Conservation (phyloP, 2,888 invertebrate species). For the Caenorhabditis plicata region DNA sequence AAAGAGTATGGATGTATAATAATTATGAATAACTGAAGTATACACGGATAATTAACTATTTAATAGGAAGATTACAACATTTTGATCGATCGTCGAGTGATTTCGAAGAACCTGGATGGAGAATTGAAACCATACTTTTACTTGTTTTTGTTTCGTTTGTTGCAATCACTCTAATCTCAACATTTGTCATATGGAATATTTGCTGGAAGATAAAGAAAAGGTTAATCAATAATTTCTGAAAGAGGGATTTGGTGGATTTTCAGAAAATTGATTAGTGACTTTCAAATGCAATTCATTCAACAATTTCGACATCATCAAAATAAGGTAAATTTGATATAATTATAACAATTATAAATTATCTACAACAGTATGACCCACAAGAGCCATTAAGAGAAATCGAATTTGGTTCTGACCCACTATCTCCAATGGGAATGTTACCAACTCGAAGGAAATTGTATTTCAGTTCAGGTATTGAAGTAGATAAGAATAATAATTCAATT, state of each 20-base stretch:
- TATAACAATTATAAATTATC: neutral
- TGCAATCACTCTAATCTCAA: conserved; percentile 7
- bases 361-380: conserved; percentile 4
- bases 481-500: too few relatives aligned
- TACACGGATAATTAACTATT: too few relatives aligned
- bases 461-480: conserved; percentile 12
- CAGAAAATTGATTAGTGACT: conserved; percentile 50
- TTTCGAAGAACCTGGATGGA: conserved; percentile 9
- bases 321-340: conserved; percentile 9
- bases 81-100: conserved; percentile 1
- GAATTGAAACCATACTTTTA: conserved; percentile 8
- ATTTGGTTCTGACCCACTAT: too few relatives aligned
- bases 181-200: conserved; percentile 27
- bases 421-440: too few relatives aligned
- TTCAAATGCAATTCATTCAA: conserved; percentile 61
- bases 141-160: conserved; percentile 4
- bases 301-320: conserved; percentile 39
- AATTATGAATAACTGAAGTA: too few relatives aligned
- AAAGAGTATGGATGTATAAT: too few relatives aligned
- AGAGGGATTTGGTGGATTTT: neutral
- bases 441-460: conserved; percentile 24
- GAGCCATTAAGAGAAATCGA: too few relatives aligned
- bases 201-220: conserved; percentile 41
- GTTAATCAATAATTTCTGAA: conserved; percentile 2
- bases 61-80: too few relatives aligned